phyloP scores from a whole-genome alignment of 2,888 invertebrate species.

The Parnassius glacialis region DNA sequence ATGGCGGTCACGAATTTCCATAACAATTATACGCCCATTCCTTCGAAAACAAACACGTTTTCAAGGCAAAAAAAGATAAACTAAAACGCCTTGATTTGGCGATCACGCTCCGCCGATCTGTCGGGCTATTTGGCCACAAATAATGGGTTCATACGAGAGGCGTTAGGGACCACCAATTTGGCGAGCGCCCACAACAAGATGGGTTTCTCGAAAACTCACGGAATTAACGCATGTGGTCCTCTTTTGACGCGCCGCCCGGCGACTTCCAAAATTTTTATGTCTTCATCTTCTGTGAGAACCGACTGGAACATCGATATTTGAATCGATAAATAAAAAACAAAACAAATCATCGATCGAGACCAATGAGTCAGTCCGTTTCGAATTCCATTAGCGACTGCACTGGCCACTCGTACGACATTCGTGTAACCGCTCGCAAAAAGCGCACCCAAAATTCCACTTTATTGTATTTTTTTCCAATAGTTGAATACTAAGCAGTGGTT shows the following conservation, averaged over 20 bases:
- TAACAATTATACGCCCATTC: constrained; percentile 70
- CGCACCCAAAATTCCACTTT: constrained; percentile 59
- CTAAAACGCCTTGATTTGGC: constrained; percentile 63
- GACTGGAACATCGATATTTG: constrained; percentile 48
- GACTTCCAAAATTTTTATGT: constrained; percentile 74
- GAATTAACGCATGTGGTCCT: constrained; percentile 73
- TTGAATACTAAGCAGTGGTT: constrained; percentile 43
- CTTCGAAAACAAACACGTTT: constrained; percentile 77
- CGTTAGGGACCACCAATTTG: constrained; percentile 76
- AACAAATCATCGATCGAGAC: constrained; percentile 56
- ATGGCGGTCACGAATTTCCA: constrained; percentile 57
- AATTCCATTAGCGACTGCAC: constrained; percentile 59
- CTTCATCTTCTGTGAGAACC: constrained; percentile 75
- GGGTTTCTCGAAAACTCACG: constrained; percentile 57
- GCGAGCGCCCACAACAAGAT: constrained; percentile 54
- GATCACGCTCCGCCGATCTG: constrained; percentile 66
- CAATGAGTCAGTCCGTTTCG: constrained; percentile 54
- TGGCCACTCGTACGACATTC: constrained; percentile 74
- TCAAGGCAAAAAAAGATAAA: constrained; percentile 43
- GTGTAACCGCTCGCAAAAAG: constrained; percentile 66
- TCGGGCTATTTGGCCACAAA: constrained; percentile 62
- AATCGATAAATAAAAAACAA: constrained; percentile 43
- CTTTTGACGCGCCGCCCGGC: constrained; percentile 68
- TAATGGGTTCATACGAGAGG: constrained; percentile 72
- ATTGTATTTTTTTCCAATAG: constrained; percentile 54